Percentiles rank a stretch among this genome's conserved stretches.
Conservation (phyloP, 2,888 invertebrate genomes). For the Luperina testacea region DNA sequence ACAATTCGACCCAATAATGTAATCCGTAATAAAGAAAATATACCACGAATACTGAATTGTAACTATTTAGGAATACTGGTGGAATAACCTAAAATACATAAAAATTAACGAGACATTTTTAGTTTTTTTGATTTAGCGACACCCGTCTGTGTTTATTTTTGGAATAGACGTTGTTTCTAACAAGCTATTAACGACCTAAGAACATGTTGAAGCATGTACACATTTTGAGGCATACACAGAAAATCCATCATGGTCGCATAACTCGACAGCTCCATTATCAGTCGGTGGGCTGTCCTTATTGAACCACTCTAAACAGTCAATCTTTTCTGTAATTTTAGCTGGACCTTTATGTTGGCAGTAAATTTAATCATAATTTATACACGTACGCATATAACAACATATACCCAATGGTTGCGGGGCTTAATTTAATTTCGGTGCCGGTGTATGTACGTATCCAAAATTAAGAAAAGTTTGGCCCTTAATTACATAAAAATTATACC, state of each 20-base stretch:
- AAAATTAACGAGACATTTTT: conserved; percentile 1
- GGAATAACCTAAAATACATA: conserved; percentile 9
- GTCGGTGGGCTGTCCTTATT: conserved; percentile 48
- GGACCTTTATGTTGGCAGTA: conserved; percentile 58
- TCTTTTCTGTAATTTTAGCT: conserved; percentile 63
- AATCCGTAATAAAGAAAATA: conserved; percentile 18
- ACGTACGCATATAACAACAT: conserved; percentile 40
- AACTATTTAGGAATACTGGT: conserved; percentile 23
- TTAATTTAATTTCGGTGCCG: conserved; percentile 64
- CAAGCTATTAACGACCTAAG: conserved; percentile 26
- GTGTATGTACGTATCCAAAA: conserved; percentile 49
- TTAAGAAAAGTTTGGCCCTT: conserved; percentile 60
- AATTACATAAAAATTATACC: conserved; percentile 58
- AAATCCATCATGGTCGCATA: conserved; percentile 61
- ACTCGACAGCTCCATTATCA: conserved; percentile 53
- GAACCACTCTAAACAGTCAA: conserved; percentile 55
- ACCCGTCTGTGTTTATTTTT: conserved; percentile 6
- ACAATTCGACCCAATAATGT: conserved; percentile 31
- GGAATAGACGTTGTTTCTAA: conserved; percentile 7
- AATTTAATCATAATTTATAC: conserved; percentile 63
- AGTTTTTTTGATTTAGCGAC: conserved; percentile 6
- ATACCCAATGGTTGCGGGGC: conserved; percentile 35
- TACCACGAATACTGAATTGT: conserved; percentile 17
- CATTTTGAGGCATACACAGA: conserved; percentile 53
- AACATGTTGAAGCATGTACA: conserved; percentile 39